Conservation (phyloP, 2,113 vertebrate genomes). For the Neogale vison region DNA sequence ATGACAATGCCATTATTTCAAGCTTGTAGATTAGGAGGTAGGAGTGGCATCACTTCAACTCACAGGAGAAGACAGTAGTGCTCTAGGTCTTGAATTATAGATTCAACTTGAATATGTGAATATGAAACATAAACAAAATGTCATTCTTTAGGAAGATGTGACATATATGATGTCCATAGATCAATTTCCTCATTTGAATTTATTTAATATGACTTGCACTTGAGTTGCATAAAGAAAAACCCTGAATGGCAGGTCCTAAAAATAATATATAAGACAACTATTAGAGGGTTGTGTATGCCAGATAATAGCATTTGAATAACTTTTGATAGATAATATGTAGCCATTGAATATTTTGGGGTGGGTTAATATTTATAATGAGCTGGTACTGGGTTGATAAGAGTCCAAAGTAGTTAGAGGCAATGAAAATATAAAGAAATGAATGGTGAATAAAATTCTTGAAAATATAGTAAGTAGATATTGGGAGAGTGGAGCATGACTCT, state of each 20-base stretch:
- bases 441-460: neutral
- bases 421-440: neutral
- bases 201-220: neutral
- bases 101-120: neutral
- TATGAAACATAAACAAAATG: neutral
- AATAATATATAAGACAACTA: neutral
- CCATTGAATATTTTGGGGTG: neutral
- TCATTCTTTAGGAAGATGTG: neutral
- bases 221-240: neutral
- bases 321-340: neutral
- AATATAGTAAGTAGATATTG: neutral
- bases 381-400: neutral
- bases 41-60: neutral
- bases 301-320: neutral
- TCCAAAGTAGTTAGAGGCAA: neutral
- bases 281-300: neutral
- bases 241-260: neutral
- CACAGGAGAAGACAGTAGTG: neutral
- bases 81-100: neutral
- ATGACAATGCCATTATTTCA: neutral
- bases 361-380: neutral
- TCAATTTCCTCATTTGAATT: neutral
- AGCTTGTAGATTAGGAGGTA: accelerated
- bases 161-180: neutral
- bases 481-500: neutral